phyloP scores from a whole-genome alignment of 2,797 vertebrate genomes.

The Chaunax sp. region DNA sequence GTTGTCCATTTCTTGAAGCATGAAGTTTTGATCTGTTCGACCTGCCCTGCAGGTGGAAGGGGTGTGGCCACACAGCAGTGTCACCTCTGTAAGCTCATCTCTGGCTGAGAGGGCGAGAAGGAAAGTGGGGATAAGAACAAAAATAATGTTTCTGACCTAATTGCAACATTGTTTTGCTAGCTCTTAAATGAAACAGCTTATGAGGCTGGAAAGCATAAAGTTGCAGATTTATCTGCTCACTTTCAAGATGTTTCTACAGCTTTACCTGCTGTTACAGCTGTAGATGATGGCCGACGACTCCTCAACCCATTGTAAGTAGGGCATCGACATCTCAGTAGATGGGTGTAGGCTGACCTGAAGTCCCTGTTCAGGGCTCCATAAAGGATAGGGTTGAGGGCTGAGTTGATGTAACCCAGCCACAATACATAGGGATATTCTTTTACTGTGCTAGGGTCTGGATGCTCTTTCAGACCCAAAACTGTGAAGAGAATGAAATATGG shows the following conservation, averaged over 20 bases:
- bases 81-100: constrained; percentile 70
- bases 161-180: not conserved
- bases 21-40: constrained; percentile 77
- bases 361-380: constrained; percentile 93
- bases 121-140: not conserved
- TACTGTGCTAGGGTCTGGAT: constrained; percentile 70
- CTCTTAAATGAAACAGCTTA: not conserved
- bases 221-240: not conserved
- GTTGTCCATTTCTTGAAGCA: constrained; percentile 81
- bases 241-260: not conserved
- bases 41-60: constrained; percentile 60
- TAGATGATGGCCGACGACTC: constrained; percentile 45
- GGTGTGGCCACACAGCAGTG: constrained; percentile 68
- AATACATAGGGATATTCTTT: constrained; percentile 85
- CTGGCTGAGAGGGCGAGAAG: constrained; percentile 56
- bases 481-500: constrained; percentile 95
- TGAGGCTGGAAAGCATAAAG: not conserved
- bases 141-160: not conserved
- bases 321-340: constrained; percentile 81
- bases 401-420: constrained; percentile 95
- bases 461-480: constrained; percentile 85
- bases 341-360: constrained; percentile 90
- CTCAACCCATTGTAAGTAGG: constrained; percentile 46
- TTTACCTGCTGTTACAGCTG: constrained; percentile 53
- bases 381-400: constrained; percentile 93